A percentile compares a stretch with the other conserved stretches of the same genome.
These are phyloP conservation scores for Eledona agricola DNA, from an alignment of 2,888 invertebrate genomes.

Conservation along the genomic window DNA sequence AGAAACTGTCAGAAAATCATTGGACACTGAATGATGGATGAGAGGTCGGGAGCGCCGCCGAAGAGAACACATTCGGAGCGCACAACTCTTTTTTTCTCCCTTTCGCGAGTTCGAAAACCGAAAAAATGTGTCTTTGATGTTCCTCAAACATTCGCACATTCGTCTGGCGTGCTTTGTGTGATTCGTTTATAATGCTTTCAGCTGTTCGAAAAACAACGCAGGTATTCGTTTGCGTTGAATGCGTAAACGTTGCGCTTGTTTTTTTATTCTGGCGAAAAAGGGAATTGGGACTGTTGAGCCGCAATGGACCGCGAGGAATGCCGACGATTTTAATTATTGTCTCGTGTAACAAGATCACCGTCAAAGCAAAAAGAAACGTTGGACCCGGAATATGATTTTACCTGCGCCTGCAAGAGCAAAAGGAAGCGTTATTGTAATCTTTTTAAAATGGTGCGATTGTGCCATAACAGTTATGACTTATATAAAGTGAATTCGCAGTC, in stretches of 20 bases:
- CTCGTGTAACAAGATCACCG: too few species aligned
- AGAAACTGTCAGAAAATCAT: constrained; percentile 45
- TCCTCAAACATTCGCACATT: constrained; percentile 50
- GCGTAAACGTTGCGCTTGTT: constrained; percentile 43
- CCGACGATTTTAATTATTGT: too few species aligned
- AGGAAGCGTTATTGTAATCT: too few species aligned
- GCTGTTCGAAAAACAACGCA: constrained; percentile 52
- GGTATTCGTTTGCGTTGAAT: constrained; percentile 46
- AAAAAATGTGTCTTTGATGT: constrained; percentile 54
- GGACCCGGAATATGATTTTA: too few species aligned
- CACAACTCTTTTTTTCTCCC: constrained; percentile 40
- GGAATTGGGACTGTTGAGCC: too few species aligned
- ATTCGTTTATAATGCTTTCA: constrained; percentile 48
- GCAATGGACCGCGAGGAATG: too few species aligned
- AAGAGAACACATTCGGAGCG: constrained; percentile 41
- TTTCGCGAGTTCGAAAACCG: constrained; percentile 38
- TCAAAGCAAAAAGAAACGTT: too few species aligned
- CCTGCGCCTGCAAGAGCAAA: too few species aligned
- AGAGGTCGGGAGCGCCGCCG: constrained; percentile 38
- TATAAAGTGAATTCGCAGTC: too few species aligned
- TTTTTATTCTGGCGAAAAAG: constrained; percentile 3
- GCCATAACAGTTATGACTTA: too few species aligned
- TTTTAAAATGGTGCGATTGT: too few species aligned
- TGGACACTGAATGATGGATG: constrained; percentile 48
- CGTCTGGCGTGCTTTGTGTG: constrained; percentile 41